phyloP scores from a whole-genome alignment of 2,113 vertebrate genomes.

The Spheniscus mendiculus region DNA sequence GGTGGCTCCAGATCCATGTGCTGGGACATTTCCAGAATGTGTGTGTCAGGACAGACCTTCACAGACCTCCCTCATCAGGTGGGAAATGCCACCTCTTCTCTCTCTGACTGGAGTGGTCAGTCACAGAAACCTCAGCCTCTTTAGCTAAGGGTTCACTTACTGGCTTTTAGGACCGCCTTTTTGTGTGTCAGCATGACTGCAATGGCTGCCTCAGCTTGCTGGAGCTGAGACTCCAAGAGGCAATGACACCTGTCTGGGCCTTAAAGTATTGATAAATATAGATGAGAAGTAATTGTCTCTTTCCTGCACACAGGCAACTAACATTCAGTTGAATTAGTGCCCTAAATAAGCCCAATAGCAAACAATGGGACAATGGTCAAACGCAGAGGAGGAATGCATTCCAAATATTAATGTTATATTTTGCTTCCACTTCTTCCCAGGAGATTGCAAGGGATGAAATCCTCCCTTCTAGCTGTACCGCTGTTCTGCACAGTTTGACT shows the following conservation, averaged over 20 bases:
- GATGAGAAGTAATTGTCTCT: not conserved
- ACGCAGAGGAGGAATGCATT: not conserved
- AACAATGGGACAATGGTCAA: not conserved
- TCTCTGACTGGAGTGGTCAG: not conserved
- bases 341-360: not conserved
- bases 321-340: not conserved
- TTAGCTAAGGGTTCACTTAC: not conserved
- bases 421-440: not conserved
- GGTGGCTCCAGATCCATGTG: not conserved
- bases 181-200: not conserved
- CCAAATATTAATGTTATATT: not conserved
- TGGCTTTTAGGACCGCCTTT: not conserved
- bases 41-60: not conserved
- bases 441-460: not conserved
- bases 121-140: not conserved
- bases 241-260: not conserved
- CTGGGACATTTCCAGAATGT: not conserved
- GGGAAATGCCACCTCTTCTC: not conserved
- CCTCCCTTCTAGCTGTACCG: not conserved
- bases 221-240: not conserved
- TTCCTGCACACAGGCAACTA: not conserved
- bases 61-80: not conserved
- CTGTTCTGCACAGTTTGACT: not conserved
- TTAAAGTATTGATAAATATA: not conserved
- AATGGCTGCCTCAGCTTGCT: not conserved